Evolutionary conservation across 2,113 vertebrate species (phyloP), one percentile per base, ranked within the genome.

Genomic region (Ceyx margarethae): DNA sequence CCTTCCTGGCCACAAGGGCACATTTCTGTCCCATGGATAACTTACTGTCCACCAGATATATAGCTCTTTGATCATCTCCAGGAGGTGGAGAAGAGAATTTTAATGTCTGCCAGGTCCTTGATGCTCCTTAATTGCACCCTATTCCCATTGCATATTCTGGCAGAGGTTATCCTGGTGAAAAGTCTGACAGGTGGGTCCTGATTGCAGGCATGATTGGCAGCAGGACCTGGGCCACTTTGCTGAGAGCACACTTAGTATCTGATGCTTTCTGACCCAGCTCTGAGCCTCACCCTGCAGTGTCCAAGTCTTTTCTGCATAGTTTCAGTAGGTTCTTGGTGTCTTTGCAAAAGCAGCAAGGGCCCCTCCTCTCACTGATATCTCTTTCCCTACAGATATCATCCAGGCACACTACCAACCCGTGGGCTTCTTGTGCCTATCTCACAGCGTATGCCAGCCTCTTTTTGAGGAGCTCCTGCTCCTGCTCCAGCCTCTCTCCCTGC

Each of bases 391-490:
- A 99, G 99, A 99, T 89, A 98, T 99, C 50, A 94, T 99, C 78
- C 97, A 97, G 37, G 97, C 97, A 58, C 99, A 99, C 96, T 99
- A 98, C 97, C 98, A 98, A 91, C 98, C 98, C 0, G 98, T 98
- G 96, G 99, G 99, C 77, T 98, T 99, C 98, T 97, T 99, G 58
- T 97, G 98, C 16, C 97, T 99, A 61, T 98, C 99, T 1, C 98
- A 98, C 23, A 97, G 98, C 0, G 97, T 98, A 12, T 99, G 99
- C 90, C 98, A 98, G 53, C 96, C 98, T 4, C 98, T 99, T 62
- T 98, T 99, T 0, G 98, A 99, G 94, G 99, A 99, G 97, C 98
- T 99, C 14, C 98, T 99, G 79, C 98, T 99, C 65, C 97, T 99
- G 51, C 98, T 99, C 12, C 99, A 99, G 96, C 99, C 99, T 1